Conservation (phyloP, 2,113 vertebrate genomes). For the Spilogale gracilis region DNA sequence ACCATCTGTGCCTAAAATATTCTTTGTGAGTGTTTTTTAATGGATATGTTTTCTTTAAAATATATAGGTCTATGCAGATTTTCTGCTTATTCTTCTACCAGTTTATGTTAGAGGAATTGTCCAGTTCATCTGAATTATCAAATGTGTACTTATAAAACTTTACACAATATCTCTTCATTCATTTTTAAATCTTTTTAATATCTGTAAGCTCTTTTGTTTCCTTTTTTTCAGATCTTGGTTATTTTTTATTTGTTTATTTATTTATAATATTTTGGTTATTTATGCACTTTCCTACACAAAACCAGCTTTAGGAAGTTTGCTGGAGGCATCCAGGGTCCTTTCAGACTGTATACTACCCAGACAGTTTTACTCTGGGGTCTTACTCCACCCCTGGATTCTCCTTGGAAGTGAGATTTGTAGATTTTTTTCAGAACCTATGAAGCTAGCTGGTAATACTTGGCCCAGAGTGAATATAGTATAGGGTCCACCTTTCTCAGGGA, state of each 20-base stretch:
- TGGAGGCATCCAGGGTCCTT: neutral
- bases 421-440: neutral
- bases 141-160: neutral
- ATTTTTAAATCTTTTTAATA: neutral
- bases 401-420: neutral
- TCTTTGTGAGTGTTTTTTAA: neutral
- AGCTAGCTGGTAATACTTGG: neutral
- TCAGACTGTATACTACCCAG: too few relatives aligned
- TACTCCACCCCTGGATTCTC: neutral
- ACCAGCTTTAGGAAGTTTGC: neutral
- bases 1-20: neutral
- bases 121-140: constrained; percentile 6
- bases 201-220: constrained; percentile 5
- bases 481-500: neutral
- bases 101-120: constrained; percentile 6
- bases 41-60: neutral
- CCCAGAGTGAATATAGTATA: neutral
- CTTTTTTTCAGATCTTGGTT: neutral
- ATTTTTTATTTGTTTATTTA: neutral
- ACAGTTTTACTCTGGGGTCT: neutral
- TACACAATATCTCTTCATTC: neutral
- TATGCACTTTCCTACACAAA: neutral
- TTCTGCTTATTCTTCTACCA: constrained; percentile 16
- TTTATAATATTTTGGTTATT: neutral
- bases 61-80: neutral